Conservation (phyloP, 2,888 invertebrate genomes). For the Caenorhabditis sp. region DNA sequence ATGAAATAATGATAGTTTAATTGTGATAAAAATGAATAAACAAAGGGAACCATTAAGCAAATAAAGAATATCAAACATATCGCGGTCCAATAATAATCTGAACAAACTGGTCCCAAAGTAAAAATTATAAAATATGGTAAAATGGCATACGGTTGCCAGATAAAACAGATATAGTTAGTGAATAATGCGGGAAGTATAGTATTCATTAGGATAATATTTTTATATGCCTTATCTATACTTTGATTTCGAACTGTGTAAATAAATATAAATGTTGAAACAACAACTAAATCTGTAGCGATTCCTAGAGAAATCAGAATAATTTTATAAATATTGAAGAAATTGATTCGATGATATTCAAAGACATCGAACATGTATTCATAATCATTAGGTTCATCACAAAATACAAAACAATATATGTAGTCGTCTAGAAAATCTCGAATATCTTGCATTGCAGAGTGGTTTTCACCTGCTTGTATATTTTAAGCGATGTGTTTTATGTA, state of each 20-base stretch:
- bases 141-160: slow-evolving; percentile 18
- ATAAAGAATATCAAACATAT: not conserved
- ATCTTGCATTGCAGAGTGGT: not conserved
- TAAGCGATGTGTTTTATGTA: too few species aligned
- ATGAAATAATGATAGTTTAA: slow-evolving; percentile 19
- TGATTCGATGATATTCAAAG: slow-evolving; percentile 14
- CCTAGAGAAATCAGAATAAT: slow-evolving; percentile 8
- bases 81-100: not conserved
- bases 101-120: slow-evolving; percentile 8
- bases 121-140: slow-evolving; percentile 16
- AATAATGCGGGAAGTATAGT: slow-evolving; percentile 12
- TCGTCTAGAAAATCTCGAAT: not conserved
- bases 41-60: slow-evolving; percentile 3
- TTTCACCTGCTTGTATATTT: not conserved
- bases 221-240: slow-evolving; percentile 7
- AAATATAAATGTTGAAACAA: slow-evolving; percentile 11
- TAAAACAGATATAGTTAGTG: slow-evolving; percentile 21
- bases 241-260: slow-evolving; percentile 2
- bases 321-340: slow-evolving; percentile 10
- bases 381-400: slow-evolving; percentile 6
- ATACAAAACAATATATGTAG: slow-evolving; percentile 9
- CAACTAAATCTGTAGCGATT: slow-evolving; percentile 11
- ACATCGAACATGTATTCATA: slow-evolving; percentile 2
- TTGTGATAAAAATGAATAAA: slow-evolving; percentile 14
- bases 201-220: slow-evolving; percentile 16